Evolutionary conservation across 2,797 vertebrate genomes (phyloP), one percentile per base, ranked within the genome.

Genomic region (Acomys russatus): DNA sequence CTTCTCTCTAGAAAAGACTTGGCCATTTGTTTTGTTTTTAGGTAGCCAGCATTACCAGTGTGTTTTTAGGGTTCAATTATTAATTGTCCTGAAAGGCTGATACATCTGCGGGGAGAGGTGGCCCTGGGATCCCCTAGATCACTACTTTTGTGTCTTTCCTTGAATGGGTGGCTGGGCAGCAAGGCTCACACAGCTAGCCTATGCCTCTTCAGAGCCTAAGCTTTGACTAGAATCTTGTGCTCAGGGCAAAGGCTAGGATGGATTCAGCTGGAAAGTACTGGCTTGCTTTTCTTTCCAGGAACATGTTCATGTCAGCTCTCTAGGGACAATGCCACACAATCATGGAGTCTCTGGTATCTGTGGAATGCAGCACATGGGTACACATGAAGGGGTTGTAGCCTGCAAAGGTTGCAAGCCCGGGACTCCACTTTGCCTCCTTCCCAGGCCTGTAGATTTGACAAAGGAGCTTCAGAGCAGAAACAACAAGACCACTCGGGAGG

Each of bases 291-390:
- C 88, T 92, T 91, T 88, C 88, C 70, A 93, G 54, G 87, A 82
- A 70, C 82, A n/a, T 78, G 91, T 68, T 17, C 85, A 88, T 95
- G 90, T 91, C 71, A 76, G 56, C 6, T 76, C 94, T 63, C 54
- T 12, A 90, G 91, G 87, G 97, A 92, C 92, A 6, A 15, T 28
- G 92, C 9, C 9, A 5, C 76, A 77, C 22, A 91, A 96, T 96
- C 94, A 71, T 6, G 6, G 54, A 77, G 51, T 91, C 87, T 71
- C 86, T 0, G 93, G 6, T 44, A 22, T 28, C 59, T 8, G 84
- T 44, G 84, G 97, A 96, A 97, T 73, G 95, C 68, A 66, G 91
- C 87, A 54, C n/a, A 73, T 4, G 33, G 22, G 68, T 71, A 8
- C 14, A 38, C n/a, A 28, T 1, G 22, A 78, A 87, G 54, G 30